Evolutionary conservation across 2,113 vertebrate species (phyloP).

Genomic region (Fulica atra): DNA sequence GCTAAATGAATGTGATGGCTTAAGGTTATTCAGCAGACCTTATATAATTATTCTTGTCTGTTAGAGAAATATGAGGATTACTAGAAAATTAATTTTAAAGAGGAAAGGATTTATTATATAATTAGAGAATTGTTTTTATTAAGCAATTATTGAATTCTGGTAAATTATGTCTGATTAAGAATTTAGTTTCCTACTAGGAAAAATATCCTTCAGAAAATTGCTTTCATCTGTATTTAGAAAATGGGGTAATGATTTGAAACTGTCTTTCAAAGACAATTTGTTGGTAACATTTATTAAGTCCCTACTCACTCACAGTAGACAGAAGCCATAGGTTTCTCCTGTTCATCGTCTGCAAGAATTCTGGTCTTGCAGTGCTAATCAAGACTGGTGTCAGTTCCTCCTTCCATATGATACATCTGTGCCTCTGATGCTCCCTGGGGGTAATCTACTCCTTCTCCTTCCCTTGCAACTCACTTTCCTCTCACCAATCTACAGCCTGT

Average conservation of each 20-base stretch:
- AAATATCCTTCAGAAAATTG: not conserved
- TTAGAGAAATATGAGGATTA: not conserved
- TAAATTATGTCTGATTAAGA: not conserved
- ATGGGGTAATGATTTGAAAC: not conserved
- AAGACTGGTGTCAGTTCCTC: not conserved
- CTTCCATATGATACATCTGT: not conserved
- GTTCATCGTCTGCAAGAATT: not conserved
- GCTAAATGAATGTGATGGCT: not conserved
- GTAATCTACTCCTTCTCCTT: not conserved
- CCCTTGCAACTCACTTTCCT: not conserved
- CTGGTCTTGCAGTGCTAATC: not conserved
- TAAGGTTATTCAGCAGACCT: not conserved
- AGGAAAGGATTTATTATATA: not conserved
- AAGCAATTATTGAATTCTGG: not conserved
- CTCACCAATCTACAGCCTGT: not conserved
- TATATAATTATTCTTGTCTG: not conserved
- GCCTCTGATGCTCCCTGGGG: not conserved
- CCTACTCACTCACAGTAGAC: not conserved
- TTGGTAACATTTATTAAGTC: not conserved
- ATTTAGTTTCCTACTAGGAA: not conserved
- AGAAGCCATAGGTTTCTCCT: not conserved
- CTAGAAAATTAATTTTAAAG: conserved; percentile 8
- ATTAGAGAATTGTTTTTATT: not conserved
- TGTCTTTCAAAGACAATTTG: not conserved
- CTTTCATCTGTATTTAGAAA: not conserved